Evolutionary conservation across 2,113 vertebrate genomes (phyloP), one percentile per base, ranked within the genome.

Genomic region (Tachuris rubrigastra): DNA sequence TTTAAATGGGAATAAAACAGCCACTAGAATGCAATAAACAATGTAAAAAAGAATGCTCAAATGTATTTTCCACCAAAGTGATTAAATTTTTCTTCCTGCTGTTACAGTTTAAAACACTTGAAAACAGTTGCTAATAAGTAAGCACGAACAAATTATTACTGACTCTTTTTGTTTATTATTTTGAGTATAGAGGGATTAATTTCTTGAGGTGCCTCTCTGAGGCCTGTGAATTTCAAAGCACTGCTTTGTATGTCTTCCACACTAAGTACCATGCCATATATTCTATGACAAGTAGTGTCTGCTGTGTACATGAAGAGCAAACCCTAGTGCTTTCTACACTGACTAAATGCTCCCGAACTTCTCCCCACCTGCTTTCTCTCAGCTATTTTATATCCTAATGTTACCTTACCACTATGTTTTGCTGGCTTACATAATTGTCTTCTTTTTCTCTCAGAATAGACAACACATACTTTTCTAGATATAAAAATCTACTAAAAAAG

Each of bases 341-440:
- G 8, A 8, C 35, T 69, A 49, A 52, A 42, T 2, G 2, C 8
- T 62, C 19, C 37, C 37, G 41, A 87, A 8, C 21, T 49, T 76
- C 28, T 74, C 10, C 7, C 9, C 21, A 39, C 12, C 5, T 28
- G 2, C 8, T 44, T 84, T 47, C 8, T 81, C 30, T 8, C 19
- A 52, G 3, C 6, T 94, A 23, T 22, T 78, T 5, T 9, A 14
- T 55, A 35, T 60, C 6, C 5, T 89, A 67, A 46, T 39, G 9
- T 3, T 78, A 58, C 8, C 3, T 84, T 22, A 49, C 5, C 5
- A 21, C 4, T 42, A 33, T 0, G 0, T 46, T 89, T 78, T 78
- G 8, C 30, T 72, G 6, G 5, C 25, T 81, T 87, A 63, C 59
- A 33, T 35, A 31, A 49, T 11, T 49, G 10, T 52, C 9, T 52